Conservation (phyloP, 2,888 invertebrate genomes). For the Drosophila quasianomalipes region DNA sequence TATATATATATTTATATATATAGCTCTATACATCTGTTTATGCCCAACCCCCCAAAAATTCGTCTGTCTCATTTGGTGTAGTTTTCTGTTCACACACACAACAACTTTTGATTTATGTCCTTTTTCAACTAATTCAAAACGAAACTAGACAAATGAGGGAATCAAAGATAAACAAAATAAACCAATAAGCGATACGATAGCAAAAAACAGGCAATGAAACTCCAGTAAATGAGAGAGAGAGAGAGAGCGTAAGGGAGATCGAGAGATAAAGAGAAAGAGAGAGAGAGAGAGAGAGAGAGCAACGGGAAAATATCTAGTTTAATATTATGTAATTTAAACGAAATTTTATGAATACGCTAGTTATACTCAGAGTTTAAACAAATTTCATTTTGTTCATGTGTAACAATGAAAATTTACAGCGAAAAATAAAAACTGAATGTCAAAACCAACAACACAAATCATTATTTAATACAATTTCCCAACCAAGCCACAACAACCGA, state of each 20-base stretch:
- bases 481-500: conserved; percentile 26
- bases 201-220: conserved; percentile 23
- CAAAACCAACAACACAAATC: conserved; percentile 51
- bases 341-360: conserved; percentile 76
- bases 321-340: conserved; percentile 80
- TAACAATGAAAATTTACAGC: conserved; percentile 73
- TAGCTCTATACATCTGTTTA: neutral
- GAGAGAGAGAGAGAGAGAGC: conserved; percentile 40
- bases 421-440: conserved; percentile 74
- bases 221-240: conserved; percentile 34
- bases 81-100: conserved; percentile 19
- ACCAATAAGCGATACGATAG: conserved; percentile 30
- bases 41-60: neutral
- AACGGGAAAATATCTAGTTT: conserved; percentile 73
- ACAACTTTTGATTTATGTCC: conserved; percentile 13
- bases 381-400: conserved; percentile 71
- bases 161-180: conserved; percentile 46
- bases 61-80: conserved; percentile 15
- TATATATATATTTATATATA: neutral
- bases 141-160: conserved; percentile 67
- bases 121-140: conserved; percentile 11
- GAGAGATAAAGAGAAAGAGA: neutral
- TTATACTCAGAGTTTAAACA: conserved; percentile 67
- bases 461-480: conserved; percentile 8
- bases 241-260: neutral